Percentiles rank a stretch among this genome's conserved stretches.
These are phyloP conservation scores for Eupithecia insigniata DNA, from an alignment of 2,888 invertebrate species.

Conservation along the genomic window DNA sequence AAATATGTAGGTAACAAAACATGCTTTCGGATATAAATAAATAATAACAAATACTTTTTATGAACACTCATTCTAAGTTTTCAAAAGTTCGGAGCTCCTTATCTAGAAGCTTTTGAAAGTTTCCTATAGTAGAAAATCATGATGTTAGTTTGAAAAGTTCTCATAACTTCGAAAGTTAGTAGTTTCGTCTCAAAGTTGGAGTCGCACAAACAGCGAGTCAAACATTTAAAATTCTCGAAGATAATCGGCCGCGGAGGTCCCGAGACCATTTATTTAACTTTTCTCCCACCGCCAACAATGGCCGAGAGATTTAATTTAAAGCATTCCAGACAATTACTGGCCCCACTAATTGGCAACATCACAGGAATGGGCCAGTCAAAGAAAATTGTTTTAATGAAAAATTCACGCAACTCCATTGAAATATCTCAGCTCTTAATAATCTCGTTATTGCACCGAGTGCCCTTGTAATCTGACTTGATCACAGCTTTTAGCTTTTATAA, in stretches of 20 bases:
- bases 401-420: constrained; percentile 47
- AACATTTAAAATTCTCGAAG: constrained; percentile 17
- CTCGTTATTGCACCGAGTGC: constrained; percentile 28
- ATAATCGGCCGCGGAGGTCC: constrained; percentile 45
- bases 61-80: background rate
- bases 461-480: constrained; percentile 26
- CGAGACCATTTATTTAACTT: constrained; percentile 57
- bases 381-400: constrained; percentile 72
- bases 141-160: constrained; percentile 4
- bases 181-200: background rate
- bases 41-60: background rate
- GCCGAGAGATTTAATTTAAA: constrained; percentile 52
- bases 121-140: background rate
- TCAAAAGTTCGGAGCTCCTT: background rate
- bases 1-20: no score
- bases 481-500: background rate
- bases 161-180: background rate
- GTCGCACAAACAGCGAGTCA: background rate
- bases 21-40: no score
- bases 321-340: constrained; percentile 57
- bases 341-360: constrained; percentile 65
- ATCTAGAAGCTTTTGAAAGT: background rate
- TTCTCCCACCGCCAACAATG: constrained; percentile 47
- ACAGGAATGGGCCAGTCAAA: constrained; percentile 58
- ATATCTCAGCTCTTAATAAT: constrained; percentile 29